These are phyloP conservation scores for Sarcophaga variegata DNA, from an alignment of 2,888 invertebrate species.

Conservation along the genomic window DNA sequence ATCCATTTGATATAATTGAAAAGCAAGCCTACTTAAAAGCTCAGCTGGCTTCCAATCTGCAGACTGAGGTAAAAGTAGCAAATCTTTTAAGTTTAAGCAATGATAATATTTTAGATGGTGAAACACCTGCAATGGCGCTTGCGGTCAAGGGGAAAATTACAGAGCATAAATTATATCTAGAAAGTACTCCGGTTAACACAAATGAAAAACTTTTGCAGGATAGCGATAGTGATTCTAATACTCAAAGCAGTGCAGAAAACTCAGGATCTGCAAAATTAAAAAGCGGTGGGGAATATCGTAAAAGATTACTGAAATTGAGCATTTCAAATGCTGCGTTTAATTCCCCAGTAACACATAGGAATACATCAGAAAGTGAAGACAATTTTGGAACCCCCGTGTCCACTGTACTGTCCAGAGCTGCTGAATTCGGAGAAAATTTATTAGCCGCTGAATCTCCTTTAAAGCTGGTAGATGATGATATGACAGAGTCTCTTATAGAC, in stretches of 20 bases:
- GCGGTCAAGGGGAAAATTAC: not conserved
- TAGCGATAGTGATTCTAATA: slow-evolving; percentile 54
- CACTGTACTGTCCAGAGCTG: slow-evolving; percentile 68
- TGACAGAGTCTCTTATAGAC: slow-evolving; percentile 71
- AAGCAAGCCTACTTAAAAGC: slow-evolving; percentile 72
- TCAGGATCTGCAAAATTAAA: slow-evolving; percentile 85
- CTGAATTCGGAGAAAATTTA: slow-evolving; percentile 70
- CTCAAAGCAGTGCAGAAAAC: slow-evolving; percentile 81
- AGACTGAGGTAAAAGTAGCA: slow-evolving; percentile 68
- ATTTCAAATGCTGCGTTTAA: slow-evolving; percentile 73
- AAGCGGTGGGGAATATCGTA: slow-evolving; percentile 73
- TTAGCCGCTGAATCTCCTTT: slow-evolving; percentile 70
- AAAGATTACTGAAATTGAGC: slow-evolving; percentile 73
- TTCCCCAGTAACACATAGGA: slow-evolving; percentile 69
- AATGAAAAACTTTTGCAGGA: slow-evolving; percentile 49
- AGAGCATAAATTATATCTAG: slow-evolving; percentile 53
- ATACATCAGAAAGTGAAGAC: slow-evolving; percentile 18
- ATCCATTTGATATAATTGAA: slow-evolving; percentile 74
- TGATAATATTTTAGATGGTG: slow-evolving; percentile 63
- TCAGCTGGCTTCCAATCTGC: slow-evolving; percentile 18
- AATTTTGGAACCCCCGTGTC: slow-evolving; percentile 57
- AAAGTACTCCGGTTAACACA: slow-evolving; percentile 66
- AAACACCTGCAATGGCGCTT: not conserved
- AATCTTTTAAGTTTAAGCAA: slow-evolving; percentile 70
- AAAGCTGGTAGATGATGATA: slow-evolving; percentile 73